phyloP scores from a whole-genome alignment of 2,888 invertebrate species.

The Spatulosminthurus flaviceps region DNA sequence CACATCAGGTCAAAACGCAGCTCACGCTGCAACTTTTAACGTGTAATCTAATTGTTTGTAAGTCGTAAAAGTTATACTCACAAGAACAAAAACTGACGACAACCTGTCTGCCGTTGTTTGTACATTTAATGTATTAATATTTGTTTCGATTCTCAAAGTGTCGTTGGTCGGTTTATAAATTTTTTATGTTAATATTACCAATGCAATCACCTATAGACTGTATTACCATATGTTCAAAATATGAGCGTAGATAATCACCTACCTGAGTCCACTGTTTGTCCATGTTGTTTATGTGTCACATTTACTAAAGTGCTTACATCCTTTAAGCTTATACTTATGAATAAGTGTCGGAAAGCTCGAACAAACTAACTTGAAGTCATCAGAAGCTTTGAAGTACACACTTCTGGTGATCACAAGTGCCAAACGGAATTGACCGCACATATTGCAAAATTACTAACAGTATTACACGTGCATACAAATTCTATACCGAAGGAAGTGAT shows the following conservation, averaged over 20 bases:
- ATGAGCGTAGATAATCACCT: neutral
- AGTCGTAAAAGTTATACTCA: neutral
- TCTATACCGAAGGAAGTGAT: neutral
- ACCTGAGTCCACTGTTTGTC: no score
- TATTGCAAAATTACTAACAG: neutral
- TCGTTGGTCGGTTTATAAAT: neutral
- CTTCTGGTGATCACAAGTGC: neutral
- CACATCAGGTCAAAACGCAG: neutral
- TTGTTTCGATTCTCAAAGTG: neutral
- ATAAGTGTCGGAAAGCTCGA: neutral
- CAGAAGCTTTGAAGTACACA: neutral
- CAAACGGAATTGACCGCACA: neutral
- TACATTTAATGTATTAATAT: neutral
- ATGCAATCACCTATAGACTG: neutral
- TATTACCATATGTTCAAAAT: constrained; percentile 3
- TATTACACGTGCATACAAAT: constrained; percentile 1
- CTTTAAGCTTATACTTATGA: neutral
- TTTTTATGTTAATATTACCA: neutral
- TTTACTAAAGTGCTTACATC: no score
- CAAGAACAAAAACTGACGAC: neutral
- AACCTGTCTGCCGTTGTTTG: neutral
- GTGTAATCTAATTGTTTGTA: neutral
- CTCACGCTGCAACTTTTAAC: no score
- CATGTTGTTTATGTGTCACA: neutral
- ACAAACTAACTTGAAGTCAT: neutral